Base-by-base conservation (phyloP, 2,888 invertebrate species). In the Hirtodrosophila trivittata region DNA sequence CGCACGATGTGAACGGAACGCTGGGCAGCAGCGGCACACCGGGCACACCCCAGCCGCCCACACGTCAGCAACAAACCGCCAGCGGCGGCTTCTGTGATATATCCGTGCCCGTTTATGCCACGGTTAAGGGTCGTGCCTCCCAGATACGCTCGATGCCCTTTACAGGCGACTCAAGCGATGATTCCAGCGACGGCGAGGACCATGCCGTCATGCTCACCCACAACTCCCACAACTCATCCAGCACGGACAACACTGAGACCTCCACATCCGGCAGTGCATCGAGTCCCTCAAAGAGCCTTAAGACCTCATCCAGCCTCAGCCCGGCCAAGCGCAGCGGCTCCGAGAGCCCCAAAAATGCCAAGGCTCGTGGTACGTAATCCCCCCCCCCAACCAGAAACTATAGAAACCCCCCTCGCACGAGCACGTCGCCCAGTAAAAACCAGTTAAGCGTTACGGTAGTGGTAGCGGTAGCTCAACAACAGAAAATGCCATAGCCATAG, bases 121-220 rank as follows among this genome's bases (percentile, higher is more conserved):
- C 97, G 43, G 97, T 98, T 33, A 98, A 98, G 93, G 98, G 97
- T 94, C 94, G 97, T 85, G 98, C 98, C 72, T 97, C 97, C 90
- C 98, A 98, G 92, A 98, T 98, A 81, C 93, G 98, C 77, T 97
- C 97, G 38, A 97, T 97, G 94, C 98, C 98, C 6, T 98, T 98
- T 89, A 97, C 96, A 10, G 98, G 97, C 1, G 98, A 98, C 83
- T 97, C 97, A 3, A 97, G 97, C 0, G 98, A 98, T 88, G 98
- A 98, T 89, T 97, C 97, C 1, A 97, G 97, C 7, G 98, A 98
- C 88, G 97, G 97, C 21, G 97, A 97, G 90, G 96, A 95, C 59
- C 90, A 91, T 75, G 91, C 90, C 37, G 90, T 90, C 37, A 89
- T 91, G 88, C 81, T 91, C 10, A 90, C 91, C 46, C 90, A 91